Conservation (phyloP, 2,113 vertebrate species). For the Lathamus discolor region DNA sequence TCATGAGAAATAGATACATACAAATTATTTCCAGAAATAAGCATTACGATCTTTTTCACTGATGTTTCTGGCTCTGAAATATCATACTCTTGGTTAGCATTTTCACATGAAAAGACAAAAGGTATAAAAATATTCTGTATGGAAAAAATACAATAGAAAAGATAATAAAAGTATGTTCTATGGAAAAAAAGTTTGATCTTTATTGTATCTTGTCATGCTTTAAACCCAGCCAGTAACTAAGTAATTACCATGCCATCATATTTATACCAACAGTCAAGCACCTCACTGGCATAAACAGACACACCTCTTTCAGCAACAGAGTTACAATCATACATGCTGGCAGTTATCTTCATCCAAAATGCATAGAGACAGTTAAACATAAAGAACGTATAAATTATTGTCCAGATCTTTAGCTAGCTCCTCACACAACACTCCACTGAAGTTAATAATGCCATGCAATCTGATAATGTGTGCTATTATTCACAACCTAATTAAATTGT, state of each 20-base stretch:
- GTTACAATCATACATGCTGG: neutral
- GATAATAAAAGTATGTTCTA: neutral
- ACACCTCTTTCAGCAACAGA: constrained; percentile 17
- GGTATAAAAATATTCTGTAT: neutral
- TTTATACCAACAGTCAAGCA: constrained; percentile 21
- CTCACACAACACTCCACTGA: neutral
- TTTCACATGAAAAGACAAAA: neutral
- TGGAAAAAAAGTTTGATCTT: neutral
- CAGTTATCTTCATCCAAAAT: neutral
- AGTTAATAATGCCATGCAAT: neutral
- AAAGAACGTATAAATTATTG: neutral
- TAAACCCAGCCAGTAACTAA: neutral
- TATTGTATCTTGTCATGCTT: neutral
- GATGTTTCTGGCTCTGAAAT: neutral
- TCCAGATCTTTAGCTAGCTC: neutral
- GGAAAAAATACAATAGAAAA: neutral
- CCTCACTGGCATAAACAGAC: constrained; percentile 23
- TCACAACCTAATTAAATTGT: constrained; percentile 20
- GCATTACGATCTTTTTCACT: neutral
- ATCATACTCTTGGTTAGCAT: neutral
- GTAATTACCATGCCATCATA: constrained; percentile 35
- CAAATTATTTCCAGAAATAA: neutral
- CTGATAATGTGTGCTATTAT: neutral
- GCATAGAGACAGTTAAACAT: neutral
- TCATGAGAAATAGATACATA: neutral